Percentiles rank a stretch among this genome's conserved stretches.
These are phyloP conservation scores for Philypnodon macrostomus DNA, from an alignment of 2,797 vertebrate species.

Conservation along the genomic window DNA sequence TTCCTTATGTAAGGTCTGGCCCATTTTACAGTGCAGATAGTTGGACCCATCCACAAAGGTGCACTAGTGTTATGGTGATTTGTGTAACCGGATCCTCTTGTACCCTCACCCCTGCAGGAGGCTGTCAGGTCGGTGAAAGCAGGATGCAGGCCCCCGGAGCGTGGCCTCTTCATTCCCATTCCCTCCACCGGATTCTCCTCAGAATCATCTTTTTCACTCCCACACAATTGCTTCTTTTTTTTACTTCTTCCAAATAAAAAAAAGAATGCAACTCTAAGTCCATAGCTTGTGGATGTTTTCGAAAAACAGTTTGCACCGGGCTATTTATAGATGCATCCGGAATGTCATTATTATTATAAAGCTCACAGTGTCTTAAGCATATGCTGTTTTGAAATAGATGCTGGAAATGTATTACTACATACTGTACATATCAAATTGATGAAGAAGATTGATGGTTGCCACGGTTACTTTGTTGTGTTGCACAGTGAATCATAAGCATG, in stretches of 20 bases:
- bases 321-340: conserved; percentile 73
- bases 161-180: conserved; percentile 38
- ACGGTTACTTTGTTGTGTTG: too few species aligned
- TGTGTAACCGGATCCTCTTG: conserved; percentile 53
- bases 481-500: too few species aligned
- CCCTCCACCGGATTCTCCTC: conserved; percentile 21
- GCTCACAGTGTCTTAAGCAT: conserved; percentile 24
- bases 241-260: conserved; percentile 16
- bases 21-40: too few species aligned
- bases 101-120: conserved; percentile 31
- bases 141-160: conserved; percentile 43
- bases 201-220: conserved; percentile 28
- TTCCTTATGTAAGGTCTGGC: too few species aligned
- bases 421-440: too few species aligned
- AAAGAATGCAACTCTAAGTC: conserved; percentile 18
- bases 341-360: conserved; percentile 52
- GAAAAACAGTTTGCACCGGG: conserved; percentile 32
- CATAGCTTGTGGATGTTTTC: conserved; percentile 11
- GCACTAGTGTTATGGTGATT: conserved; percentile 36
- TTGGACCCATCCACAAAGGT: too few species aligned
- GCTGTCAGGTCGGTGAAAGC: conserved; percentile 58
- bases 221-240: conserved; percentile 3
- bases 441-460: too few species aligned
- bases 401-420: too few species aligned
- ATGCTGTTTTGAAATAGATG: conserved; percentile 43